Evolutionary conservation across 1,140 invertebrate species (phyloP).

Genomic region (Scylla paramamosain): DNA sequence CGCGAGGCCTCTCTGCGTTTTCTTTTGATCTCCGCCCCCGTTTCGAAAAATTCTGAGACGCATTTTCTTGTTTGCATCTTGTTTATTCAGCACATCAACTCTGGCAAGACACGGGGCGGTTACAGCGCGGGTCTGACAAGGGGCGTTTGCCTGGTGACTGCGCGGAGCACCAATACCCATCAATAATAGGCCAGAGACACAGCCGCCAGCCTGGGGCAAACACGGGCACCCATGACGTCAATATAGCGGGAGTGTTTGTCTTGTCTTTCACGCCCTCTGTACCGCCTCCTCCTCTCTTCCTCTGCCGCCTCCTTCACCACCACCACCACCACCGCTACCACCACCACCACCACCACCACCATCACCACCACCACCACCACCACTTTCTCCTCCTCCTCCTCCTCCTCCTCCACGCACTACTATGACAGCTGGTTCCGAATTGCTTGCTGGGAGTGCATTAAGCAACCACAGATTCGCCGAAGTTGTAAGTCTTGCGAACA

Average conservation of each 20-base stretch:
- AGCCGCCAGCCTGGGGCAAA: not conserved
- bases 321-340: not conserved
- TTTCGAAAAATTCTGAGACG: not conserved
- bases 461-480: not conserved
- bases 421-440: not conserved
- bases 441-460: not conserved
- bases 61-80: constrained; percentile 11
- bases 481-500: not conserved
- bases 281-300: not conserved
- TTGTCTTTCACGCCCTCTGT: not conserved
- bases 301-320: not conserved
- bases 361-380: not conserved
- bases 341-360: not conserved
- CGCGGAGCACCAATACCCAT: constrained; percentile 10
- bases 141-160: not conserved
- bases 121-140: no score
- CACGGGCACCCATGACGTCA: not conserved
- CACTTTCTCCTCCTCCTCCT: not conserved
- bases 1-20: not conserved
- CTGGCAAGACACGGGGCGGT: no score
- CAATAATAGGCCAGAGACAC: not conserved
- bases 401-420: not conserved
- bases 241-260: not conserved
- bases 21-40: not conserved
- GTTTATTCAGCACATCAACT: not conserved